A percentile compares a stretch with the other conserved stretches of the same genome.
Conservation (phyloP, 2,888 invertebrate species). For the Drosophila crucigera region DNA sequence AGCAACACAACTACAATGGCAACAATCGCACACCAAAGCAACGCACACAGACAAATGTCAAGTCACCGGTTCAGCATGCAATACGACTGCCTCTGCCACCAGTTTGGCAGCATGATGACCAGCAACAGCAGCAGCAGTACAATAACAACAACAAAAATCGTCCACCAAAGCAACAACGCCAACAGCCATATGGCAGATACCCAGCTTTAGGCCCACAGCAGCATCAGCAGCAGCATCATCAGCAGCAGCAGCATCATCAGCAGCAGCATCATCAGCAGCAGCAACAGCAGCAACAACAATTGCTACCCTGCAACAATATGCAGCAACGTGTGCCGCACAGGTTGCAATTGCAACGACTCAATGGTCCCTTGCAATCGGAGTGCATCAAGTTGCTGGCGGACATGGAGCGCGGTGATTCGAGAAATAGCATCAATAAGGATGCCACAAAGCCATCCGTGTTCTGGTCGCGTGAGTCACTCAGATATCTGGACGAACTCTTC, state of each 20-base stretch:
- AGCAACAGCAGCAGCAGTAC: constrained; percentile 5
- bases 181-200: constrained; percentile 18
- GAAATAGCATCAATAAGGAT: constrained; percentile 47
- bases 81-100: constrained; percentile 20
- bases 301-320: constrained; percentile 58
- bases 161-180: constrained; percentile 13
- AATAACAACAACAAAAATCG: constrained; percentile 5
- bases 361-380: constrained; percentile 52
- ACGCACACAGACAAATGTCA: constrained; percentile 19
- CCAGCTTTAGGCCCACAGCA: constrained; percentile 14
- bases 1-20: constrained; percentile 17
- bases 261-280: neutral
- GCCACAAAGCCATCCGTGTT: constrained; percentile 74
- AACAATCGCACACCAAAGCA: constrained; percentile 35
- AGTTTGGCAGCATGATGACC: constrained; percentile 37
- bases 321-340: constrained; percentile 45
- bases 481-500: constrained; percentile 78
- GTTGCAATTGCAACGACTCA: constrained; percentile 41
- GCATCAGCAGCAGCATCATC: constrained; percentile 11
- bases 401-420: constrained; percentile 45
- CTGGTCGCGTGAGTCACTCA: constrained; percentile 84
- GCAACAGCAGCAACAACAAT: constrained; percentile 35
- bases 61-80: neutral
- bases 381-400: constrained; percentile 63
- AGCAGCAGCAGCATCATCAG: neutral